These are phyloP conservation scores for Amphipoea oculea DNA, from an alignment of 2,888 invertebrate species.

Conservation along the genomic window DNA sequence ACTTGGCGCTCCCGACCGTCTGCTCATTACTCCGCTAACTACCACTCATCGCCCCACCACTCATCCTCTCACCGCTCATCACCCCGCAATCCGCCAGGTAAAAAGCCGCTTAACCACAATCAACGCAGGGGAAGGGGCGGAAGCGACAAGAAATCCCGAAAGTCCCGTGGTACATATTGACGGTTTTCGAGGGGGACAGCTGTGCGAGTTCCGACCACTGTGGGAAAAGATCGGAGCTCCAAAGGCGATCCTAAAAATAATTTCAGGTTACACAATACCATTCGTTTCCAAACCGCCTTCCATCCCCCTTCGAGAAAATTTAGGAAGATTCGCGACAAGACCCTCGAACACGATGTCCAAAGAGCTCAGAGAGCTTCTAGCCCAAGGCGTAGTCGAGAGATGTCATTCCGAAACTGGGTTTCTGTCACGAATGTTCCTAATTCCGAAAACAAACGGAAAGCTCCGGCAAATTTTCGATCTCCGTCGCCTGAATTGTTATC, in stretches of 20 bases:
- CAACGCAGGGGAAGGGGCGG: too few species aligned
- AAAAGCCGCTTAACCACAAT: too few species aligned
- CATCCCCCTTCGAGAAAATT: slow-evolving; percentile 3
- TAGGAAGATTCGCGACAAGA: slow-evolving; percentile 14
- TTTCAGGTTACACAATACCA: slow-evolving; percentile 47
- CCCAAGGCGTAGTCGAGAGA: slow-evolving; percentile 9
- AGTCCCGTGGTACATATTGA: too few species aligned
- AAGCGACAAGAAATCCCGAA: too few species aligned
- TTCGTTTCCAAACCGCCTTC: slow-evolving; percentile 46
- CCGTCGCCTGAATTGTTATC: slow-evolving; percentile 25
- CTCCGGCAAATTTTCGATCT: slow-evolving; percentile 50
- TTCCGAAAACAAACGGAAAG: slow-evolving; percentile 26
- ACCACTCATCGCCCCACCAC: too few species aligned
- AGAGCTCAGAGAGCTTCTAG: slow-evolving; percentile 6
- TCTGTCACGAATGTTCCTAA: slow-evolving; percentile 17
- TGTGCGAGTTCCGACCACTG: too few species aligned
- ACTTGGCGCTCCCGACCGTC: too few species aligned
- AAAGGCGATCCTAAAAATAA: slow-evolving; percentile 27
- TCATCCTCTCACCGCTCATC: too few species aligned
- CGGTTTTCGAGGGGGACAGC: too few species aligned
- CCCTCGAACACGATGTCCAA: slow-evolving; percentile 4
- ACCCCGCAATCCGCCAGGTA: too few species aligned
- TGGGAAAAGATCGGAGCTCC: too few species aligned
- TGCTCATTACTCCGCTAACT: too few species aligned
- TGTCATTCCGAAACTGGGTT: slow-evolving; percentile 1